A percentile compares a stretch with the other conserved stretches of the same genome.
phyloP scores from a whole-genome alignment of 2,888 invertebrate genomes.

The Melanchra persicariae region DNA sequence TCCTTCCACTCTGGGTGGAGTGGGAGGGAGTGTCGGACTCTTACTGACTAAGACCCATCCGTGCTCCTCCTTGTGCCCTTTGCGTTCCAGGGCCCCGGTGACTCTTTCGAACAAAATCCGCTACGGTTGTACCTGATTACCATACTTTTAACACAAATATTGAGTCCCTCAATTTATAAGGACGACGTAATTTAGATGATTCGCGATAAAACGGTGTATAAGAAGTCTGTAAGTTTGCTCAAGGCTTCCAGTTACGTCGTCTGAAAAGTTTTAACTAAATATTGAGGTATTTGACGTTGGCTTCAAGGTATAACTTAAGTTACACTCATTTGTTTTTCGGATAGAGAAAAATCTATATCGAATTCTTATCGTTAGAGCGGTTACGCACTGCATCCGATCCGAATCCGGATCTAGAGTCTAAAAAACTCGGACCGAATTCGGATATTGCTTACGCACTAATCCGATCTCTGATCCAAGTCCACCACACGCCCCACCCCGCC shows the following conservation, averaged over 20 bases:
- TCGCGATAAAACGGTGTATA: slow-evolving; percentile 27
- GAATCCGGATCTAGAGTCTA: no score
- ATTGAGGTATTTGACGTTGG: slow-evolving; percentile 10
- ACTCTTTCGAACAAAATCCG: no score
- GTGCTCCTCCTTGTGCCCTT: no score
- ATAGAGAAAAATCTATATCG: background rate
- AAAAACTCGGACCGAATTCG: no score
- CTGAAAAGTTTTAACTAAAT: slow-evolving; percentile 36
- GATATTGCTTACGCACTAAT: no score
- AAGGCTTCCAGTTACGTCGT: background rate
- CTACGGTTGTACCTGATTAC: slow-evolving; percentile 32
- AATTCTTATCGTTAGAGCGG: background rate
- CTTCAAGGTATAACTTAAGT: background rate
- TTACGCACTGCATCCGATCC: no score
- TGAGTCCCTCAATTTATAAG: slow-evolving; percentile 21
- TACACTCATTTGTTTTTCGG: background rate
- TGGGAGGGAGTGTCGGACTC: no score
- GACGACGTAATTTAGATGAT: slow-evolving; percentile 39
- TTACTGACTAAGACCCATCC: no score
- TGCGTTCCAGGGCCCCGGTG: no score
- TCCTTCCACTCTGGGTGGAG: no score
- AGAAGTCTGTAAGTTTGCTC: slow-evolving; percentile 25
- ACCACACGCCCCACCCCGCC: no score
- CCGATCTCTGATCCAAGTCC: no score
- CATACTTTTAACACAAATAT: slow-evolving; percentile 33